Conservation (phyloP, 1,140 invertebrate species). For the Augochlora pura region DNA sequence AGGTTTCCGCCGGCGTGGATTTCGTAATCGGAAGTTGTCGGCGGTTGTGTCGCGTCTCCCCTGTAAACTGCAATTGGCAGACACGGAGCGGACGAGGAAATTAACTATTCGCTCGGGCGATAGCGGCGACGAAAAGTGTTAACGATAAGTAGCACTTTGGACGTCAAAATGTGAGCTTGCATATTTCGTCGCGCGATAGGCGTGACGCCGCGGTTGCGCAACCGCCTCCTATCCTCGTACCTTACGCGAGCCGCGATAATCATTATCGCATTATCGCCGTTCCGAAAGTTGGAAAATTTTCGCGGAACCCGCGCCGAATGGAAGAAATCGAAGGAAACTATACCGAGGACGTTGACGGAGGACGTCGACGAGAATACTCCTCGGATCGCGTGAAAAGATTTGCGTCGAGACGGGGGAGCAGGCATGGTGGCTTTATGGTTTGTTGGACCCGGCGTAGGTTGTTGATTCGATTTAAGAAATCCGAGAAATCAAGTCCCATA, state of each 20-base stretch:
- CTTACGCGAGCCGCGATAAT: not conserved
- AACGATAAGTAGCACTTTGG: conserved; percentile 34
- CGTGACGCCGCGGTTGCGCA: conserved; percentile 26
- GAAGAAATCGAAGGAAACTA: no score
- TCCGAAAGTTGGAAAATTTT: not conserved
- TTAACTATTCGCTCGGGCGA: conserved; percentile 13
- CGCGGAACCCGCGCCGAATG: no score
- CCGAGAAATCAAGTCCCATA: conserved; percentile 46
- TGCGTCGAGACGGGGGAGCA: conserved; percentile 10
- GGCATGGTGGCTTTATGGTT: conserved; percentile 5
- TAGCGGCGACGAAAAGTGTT: conserved; percentile 29
- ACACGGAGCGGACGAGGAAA: conserved; percentile 12
- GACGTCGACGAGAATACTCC: no score
- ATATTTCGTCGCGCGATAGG: conserved; percentile 40
- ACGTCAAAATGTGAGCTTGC: conserved; percentile 28
- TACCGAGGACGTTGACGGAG: no score
- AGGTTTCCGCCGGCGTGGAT: no score
- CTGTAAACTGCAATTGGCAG: not conserved
- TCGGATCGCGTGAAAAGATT: conserved; percentile 39
- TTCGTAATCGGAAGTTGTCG: no score
- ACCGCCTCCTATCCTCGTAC: conserved; percentile 20
- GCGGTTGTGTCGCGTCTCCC: no score
- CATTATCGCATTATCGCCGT: not conserved
- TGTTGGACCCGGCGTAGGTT: conserved; percentile 2
- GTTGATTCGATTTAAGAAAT: conserved; percentile 57